phyloP scores from a whole-genome alignment of 2,113 vertebrate genomes.

The Elaphurus davidianus region DNA sequence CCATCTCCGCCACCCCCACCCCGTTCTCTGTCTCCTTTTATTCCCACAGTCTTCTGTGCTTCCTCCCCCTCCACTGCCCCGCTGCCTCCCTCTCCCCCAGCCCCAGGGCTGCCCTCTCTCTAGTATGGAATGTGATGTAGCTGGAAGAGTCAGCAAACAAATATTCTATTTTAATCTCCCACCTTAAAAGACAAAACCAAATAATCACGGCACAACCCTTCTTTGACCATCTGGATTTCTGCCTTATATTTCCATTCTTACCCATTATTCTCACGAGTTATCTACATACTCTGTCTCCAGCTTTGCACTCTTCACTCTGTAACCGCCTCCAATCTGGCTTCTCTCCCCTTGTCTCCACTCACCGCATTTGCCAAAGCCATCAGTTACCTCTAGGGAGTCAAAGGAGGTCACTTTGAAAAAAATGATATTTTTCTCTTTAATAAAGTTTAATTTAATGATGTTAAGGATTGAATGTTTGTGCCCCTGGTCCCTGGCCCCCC shows the following conservation, averaged over 20 bases:
- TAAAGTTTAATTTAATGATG: background rate
- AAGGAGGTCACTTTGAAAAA: background rate
- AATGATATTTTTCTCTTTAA: background rate
- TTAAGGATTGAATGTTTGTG: background rate
- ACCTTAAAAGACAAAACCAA: background rate
- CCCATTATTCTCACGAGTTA: background rate
- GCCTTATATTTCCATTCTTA: background rate
- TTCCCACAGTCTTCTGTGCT: background rate
- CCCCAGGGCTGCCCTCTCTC: background rate
- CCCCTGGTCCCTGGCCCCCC: background rate
- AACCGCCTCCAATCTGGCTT: background rate
- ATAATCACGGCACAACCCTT: background rate
- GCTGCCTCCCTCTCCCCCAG: background rate
- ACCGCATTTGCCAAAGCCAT: background rate
- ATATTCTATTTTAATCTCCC: background rate
- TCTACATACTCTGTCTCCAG: background rate
- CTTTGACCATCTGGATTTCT: background rate
- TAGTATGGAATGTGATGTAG: background rate
- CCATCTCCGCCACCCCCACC: background rate
- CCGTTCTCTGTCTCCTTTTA: background rate
- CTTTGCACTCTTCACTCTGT: background rate
- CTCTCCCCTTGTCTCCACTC: background rate
- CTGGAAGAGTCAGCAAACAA: background rate
- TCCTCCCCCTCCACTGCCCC: background rate
- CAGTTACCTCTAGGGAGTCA: background rate